These are phyloP conservation scores for Pleuronectes platessa DNA, from an alignment of 2,113 vertebrate genomes.

Conservation along the genomic window DNA sequence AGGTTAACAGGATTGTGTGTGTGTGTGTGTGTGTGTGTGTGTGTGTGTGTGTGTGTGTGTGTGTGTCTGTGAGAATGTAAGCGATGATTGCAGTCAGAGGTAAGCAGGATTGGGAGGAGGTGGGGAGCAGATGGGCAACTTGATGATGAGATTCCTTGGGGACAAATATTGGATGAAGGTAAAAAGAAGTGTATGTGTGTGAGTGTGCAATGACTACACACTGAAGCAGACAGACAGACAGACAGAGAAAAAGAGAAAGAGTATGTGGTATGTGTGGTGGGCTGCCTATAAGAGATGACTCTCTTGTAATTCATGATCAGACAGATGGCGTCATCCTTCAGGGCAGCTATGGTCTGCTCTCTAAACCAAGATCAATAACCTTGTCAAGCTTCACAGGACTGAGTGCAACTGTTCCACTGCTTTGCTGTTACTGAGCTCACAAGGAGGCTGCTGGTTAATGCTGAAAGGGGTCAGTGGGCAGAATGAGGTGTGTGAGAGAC, in stretches of 20 bases:
- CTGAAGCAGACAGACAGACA: constrained; percentile 6
- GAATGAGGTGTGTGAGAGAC: neutral
- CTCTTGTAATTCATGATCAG: constrained; percentile 32
- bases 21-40: neutral
- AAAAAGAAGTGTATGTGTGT: constrained; percentile 1
- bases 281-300: constrained; percentile 10
- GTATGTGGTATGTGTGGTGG: neutral
- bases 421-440: constrained; percentile 33
- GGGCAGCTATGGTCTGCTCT: constrained; percentile 34
- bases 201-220: constrained; percentile 9
- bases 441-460: constrained; percentile 24
- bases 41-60: neutral
- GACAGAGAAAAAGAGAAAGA: neutral
- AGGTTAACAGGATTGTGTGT: too few relatives aligned
- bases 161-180: constrained; percentile 36
- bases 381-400: constrained; percentile 32
- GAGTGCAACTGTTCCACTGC: constrained; percentile 29
- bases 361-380: constrained; percentile 54
- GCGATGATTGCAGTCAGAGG: neutral
- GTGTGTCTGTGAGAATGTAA: neutral
- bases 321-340: constrained; percentile 19
- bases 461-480: constrained; percentile 21
- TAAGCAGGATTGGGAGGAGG: constrained; percentile 35
- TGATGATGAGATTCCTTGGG: constrained; percentile 27
- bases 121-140: constrained; percentile 35